phyloP scores from a whole-genome alignment of 2,888 invertebrate genomes.

The Scaptomyza polygonia region DNA sequence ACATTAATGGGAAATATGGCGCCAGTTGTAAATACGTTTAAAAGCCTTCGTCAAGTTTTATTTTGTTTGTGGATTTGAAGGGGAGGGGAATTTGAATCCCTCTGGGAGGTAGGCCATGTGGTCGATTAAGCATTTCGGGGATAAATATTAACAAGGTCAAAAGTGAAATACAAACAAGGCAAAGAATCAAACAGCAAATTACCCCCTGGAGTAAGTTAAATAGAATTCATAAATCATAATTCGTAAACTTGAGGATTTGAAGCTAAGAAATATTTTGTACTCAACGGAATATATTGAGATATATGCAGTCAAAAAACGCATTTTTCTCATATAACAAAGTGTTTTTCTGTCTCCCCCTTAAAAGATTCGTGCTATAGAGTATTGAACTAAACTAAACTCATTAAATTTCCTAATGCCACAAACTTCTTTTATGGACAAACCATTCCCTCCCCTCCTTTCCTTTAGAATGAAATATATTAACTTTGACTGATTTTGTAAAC shows the following conservation, averaged over 20 bases:
- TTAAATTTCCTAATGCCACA: no score
- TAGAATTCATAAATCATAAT: no score
- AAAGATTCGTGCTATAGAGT: no score
- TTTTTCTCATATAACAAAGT: no score
- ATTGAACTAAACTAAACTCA: no score
- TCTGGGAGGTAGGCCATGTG: slow-evolving; percentile 38
- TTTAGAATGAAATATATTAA: neutral
- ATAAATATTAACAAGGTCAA: slow-evolving; percentile 28
- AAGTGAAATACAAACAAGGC: neutral
- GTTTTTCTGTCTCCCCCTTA: no score
- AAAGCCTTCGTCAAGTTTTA: no score
- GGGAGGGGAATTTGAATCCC: slow-evolving; percentile 1
- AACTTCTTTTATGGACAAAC: neutral
- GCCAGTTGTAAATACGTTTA: slow-evolving; percentile 42
- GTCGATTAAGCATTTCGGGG: slow-evolving; percentile 30
- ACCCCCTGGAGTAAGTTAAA: neutral
- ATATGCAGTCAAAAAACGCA: no score
- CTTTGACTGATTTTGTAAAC: neutral
- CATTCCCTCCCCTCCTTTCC: neutral
- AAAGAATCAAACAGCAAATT: neutral
- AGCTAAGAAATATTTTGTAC: no score
- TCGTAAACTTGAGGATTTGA: no score
- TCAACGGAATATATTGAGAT: no score
- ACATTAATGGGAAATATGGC: slow-evolving; percentile 25
- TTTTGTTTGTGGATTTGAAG: no score